Percentiles rank a stretch among this genome's conserved stretches.
Evolutionary conservation across 2,797 vertebrate species (phyloP).

Genomic region (Leucoraja ocellata): DNA sequence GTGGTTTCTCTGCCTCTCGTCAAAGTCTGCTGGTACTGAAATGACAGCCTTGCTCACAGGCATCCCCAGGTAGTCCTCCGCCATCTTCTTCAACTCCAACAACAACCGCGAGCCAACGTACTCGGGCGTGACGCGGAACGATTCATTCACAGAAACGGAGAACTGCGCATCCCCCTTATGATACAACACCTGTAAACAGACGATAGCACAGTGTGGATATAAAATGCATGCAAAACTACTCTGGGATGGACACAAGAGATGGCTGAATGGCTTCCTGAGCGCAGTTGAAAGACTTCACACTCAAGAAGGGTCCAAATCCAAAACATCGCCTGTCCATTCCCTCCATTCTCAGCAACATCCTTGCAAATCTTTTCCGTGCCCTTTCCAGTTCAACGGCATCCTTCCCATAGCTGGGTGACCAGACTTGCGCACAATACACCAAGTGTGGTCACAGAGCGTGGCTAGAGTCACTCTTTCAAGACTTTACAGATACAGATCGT

Average conservation of each 20-base stretch:
- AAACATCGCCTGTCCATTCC: no score
- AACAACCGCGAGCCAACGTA: slow-evolving; percentile 76
- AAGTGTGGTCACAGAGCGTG: neutral
- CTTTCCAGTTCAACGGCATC: no score
- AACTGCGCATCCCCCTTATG: slow-evolving; percentile 83
- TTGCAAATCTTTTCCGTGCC: no score
- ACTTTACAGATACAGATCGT: neutral
- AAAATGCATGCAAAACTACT: neutral
- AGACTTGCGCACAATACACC: no score
- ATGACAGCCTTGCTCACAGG: slow-evolving; percentile 77
- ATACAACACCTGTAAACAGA: slow-evolving; percentile 66
- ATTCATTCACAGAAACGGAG: slow-evolving; percentile 71
- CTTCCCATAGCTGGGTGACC: no score
- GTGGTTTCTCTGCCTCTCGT: slow-evolving; percentile 83
- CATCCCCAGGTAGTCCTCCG: slow-evolving; percentile 71
- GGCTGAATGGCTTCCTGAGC: no score
- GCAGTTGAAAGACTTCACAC: no score
- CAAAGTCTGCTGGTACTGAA: slow-evolving; percentile 94
- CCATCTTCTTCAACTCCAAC: slow-evolving; percentile 80
- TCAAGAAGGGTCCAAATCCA: no score
- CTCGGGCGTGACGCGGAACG: slow-evolving; percentile 75
- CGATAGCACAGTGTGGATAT: slow-evolving; percentile 7
- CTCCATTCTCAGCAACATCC: no score
- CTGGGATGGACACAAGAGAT: no score
- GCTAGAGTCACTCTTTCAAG: no score